Evolutionary conservation across 2,797 vertebrate species (phyloP).

Genomic region (Falco novaeseelandiae): DNA sequence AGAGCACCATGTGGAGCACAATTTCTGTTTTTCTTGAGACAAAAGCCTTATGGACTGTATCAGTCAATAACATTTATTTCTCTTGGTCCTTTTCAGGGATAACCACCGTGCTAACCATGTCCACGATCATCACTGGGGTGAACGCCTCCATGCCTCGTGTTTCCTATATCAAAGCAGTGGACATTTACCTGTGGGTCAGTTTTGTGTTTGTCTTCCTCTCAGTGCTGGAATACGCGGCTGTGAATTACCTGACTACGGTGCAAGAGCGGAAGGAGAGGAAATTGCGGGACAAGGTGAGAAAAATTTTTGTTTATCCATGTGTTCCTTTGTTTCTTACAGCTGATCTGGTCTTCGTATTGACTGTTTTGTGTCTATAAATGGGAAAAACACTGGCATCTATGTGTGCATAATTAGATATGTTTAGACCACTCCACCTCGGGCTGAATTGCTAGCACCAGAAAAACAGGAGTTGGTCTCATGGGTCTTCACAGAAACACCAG

Average conservation of each 20-base stretch:
- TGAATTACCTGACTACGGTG: constrained; percentile 88
- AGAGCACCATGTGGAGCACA: background rate
- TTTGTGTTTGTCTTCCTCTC: constrained; percentile 93
- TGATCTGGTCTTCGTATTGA: background rate
- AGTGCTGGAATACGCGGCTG: constrained; percentile 88
- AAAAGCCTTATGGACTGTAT: background rate
- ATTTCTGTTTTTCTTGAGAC: background rate
- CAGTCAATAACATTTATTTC: background rate
- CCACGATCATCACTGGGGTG: constrained; percentile 91
- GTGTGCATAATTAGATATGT: background rate
- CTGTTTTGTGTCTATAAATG: background rate
- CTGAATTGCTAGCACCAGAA: background rate
- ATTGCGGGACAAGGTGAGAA: constrained; percentile 77
- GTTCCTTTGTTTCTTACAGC: background rate
- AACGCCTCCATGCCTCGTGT: constrained; percentile 92
- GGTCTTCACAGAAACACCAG: background rate
- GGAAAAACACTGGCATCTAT: background rate
- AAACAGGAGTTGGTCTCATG: background rate
- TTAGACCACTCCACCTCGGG: background rate
- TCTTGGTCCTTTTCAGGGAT: constrained; percentile 74
- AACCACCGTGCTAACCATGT: constrained; percentile 90
- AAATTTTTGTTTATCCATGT: background rate
- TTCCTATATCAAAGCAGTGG: constrained; percentile 93
- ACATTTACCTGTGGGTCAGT: constrained; percentile 93
- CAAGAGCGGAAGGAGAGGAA: constrained; percentile 85